Conservation (phyloP, 2,797 vertebrate species). For the Platalea minor region DNA sequence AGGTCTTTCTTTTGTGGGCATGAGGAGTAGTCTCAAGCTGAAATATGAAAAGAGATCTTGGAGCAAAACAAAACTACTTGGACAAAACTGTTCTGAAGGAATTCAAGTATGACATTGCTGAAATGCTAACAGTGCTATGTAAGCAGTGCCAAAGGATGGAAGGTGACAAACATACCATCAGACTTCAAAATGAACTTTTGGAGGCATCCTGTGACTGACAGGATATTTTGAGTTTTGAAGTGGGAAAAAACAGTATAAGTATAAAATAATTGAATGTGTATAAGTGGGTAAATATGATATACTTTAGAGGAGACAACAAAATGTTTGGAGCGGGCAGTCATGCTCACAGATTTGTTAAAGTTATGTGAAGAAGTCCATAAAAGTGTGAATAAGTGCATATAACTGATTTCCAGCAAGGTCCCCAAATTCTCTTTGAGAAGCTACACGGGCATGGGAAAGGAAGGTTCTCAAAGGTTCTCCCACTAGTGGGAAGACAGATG, state of each 20-base stretch:
- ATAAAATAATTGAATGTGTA: background rate
- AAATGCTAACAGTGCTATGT: background rate
- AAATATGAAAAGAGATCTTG: background rate
- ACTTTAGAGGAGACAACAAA: background rate
- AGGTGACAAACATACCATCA: background rate
- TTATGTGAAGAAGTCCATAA: background rate
- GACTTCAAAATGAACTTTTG: background rate
- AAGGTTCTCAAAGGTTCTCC: background rate
- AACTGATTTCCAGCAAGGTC: background rate
- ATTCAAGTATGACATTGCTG: background rate
- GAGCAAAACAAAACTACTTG: background rate
- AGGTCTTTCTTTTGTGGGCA: background rate
- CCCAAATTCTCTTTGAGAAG: background rate
- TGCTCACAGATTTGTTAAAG: background rate
- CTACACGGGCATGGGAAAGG: background rate
- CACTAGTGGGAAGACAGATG: background rate
- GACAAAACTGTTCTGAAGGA: background rate
- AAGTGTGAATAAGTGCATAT: background rate
- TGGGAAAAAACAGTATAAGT: background rate
- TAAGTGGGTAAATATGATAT: background rate
- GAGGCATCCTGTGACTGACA: background rate
- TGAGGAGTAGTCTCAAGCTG: background rate
- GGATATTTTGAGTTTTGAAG: background rate
- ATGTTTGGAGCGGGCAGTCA: background rate
- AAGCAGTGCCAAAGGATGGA: background rate